phyloP scores from a whole-genome alignment of 2,888 invertebrate genomes.

The Hyalella azteca region DNA sequence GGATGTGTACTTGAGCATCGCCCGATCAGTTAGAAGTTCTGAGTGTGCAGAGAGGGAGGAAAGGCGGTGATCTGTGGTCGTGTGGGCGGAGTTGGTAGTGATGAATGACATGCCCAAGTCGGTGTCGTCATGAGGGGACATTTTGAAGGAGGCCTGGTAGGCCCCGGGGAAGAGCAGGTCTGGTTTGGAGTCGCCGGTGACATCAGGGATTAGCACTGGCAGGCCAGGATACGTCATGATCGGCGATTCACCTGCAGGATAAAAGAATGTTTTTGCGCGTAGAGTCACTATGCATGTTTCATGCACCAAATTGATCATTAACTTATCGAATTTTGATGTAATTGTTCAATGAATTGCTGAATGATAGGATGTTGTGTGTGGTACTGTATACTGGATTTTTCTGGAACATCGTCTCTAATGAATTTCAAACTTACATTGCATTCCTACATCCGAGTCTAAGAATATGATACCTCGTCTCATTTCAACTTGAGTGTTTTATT shows the following conservation, averaged over 20 bases:
- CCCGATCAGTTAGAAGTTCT: not conserved
- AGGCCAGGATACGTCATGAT: not conserved
- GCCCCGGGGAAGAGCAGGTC: slow-evolving; percentile 25
- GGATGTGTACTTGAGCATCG: not conserved
- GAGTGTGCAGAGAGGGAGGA: not conserved
- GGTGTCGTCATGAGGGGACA: not conserved
- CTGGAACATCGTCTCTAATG: too few species aligned
- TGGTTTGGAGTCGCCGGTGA: slow-evolving; percentile 17
- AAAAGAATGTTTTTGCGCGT: not conserved
- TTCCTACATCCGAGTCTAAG: too few species aligned
- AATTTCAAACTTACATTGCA: too few species aligned
- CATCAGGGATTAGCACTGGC: slow-evolving; percentile 33
- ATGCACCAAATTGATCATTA: too few species aligned
- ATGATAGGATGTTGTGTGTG: too few species aligned
- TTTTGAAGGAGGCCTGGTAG: not conserved
- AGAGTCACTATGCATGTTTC: not conserved
- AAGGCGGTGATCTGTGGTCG: not conserved
- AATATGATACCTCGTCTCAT: too few species aligned
- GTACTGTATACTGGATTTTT: too few species aligned
- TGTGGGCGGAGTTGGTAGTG: not conserved
- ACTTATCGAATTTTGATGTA: too few species aligned
- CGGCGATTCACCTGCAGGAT: not conserved
- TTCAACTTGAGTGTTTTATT: too few species aligned
- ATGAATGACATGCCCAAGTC: not conserved
- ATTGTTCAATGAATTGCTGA: too few species aligned